These are phyloP conservation scores for Rhopilema esculentum DNA, from an alignment of 30 jellyfish, hydroid and myxozoan genomes.

Conservation along the genomic window DNA sequence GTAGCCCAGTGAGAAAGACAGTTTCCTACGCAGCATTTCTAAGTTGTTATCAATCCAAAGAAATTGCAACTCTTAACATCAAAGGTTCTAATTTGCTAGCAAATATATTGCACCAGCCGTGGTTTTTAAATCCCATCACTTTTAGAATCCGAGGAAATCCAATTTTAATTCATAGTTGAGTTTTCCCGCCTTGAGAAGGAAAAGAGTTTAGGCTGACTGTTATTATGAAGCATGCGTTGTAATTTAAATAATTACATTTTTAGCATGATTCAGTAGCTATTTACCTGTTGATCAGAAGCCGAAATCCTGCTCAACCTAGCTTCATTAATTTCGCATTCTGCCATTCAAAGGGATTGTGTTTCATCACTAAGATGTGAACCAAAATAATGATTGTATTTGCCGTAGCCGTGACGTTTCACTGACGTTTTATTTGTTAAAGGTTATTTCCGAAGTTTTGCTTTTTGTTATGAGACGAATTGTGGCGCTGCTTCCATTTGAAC, in stretches of 20 bases:
- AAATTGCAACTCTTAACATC: background rate
- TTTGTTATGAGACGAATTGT: background rate
- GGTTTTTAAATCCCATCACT: conserved; percentile 11
- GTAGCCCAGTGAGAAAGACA: background rate
- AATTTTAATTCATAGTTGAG: background rate
- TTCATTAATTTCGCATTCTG: background rate
- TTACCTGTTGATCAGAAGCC: background rate
- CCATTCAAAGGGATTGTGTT: background rate
- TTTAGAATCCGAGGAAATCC: conserved; percentile 41
- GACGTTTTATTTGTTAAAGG: background rate
- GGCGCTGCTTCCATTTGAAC: background rate
- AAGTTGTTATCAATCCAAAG: background rate
- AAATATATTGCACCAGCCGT: background rate
- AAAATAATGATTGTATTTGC: too few relatives aligned
- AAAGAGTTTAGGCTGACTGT: conserved; percentile 15
- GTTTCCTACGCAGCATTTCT: background rate
- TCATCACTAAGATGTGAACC: background rate
- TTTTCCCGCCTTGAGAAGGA: conserved; percentile 42
- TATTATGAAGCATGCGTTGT: background rate
- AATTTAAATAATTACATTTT: conserved; percentile 5
- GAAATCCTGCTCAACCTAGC: background rate
- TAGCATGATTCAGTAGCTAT: conserved; percentile 20
- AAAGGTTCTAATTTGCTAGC: background rate
- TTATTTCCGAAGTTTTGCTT: background rate
- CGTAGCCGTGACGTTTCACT: background rate